Evolutionary conservation across 1,140 invertebrate species (phyloP), one percentile per base, ranked within the genome.

Genomic region (Scaptomyza hsui): DNA sequence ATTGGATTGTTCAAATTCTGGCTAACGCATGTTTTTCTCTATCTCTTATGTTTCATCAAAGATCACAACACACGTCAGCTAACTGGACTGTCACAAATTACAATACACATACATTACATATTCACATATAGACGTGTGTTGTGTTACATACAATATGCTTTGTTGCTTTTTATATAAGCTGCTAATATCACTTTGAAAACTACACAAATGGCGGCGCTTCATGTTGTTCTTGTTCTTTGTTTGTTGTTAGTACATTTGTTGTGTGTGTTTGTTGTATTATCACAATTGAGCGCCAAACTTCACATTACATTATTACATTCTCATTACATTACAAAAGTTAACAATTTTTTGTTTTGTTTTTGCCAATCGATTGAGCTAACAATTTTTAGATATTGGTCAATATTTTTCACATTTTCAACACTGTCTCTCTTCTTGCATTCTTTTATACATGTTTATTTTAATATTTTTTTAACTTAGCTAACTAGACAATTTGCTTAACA

Each of bases 401-500:
- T 64, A 2, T 21, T 32, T 35, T 45, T 18, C 75, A 77, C 81
- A 74, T 75, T 71, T 75, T 75, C 29, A 74, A 77, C 61, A 63
- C 41, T 29, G 1, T 1, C 7, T 29, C 7, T 29, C 26, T 29
- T 24, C 24, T 1, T 19, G n/a, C n/a, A n/a, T 44, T 24, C 64
- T 32, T 24, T 37, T 63, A 37, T 37, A 37, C 32, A 37, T 37
- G 32, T 63, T 76, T 53, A 6, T 53, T 69, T 47, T 12, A 49
- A 26, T 72, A 12, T 41, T 53, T 53, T 52, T 82, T 83, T 70
- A 67, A 83, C 78, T 88, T 86, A 88, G 81, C 81, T 86, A 88
- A 75, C 81, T 85, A 85, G 80, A 85, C 81, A 85, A 85, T 85
- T 85, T 75, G 72, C 77, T 86, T 86, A 85, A 85, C 81, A 86